Conservation (phyloP, 2,797 vertebrate genomes). For the Hafferia zeledoni region DNA sequence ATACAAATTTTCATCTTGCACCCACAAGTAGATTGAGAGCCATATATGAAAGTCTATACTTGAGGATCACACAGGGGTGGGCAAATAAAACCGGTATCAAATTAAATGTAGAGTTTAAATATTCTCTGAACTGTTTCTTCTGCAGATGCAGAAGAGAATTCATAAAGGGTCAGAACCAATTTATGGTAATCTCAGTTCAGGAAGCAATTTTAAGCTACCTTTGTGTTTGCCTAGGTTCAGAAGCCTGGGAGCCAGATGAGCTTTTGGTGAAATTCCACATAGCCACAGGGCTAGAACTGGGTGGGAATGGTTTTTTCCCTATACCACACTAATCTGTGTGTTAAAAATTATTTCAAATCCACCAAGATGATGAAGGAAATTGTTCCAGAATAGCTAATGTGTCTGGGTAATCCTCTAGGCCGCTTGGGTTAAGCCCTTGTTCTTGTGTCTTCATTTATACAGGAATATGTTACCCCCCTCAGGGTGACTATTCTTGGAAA, state of each 20-base stretch:
- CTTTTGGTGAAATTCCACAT: not conserved
- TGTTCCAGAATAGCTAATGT: not conserved
- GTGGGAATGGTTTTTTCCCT: not conserved
- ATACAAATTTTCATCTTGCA: not conserved
- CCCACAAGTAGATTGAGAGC: not conserved
- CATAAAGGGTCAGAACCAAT: not conserved
- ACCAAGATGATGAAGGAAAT: not conserved
- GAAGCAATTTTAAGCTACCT: not conserved
- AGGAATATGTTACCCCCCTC: fast-evolving
- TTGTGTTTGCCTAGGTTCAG: not conserved
- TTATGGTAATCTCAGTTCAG: not conserved
- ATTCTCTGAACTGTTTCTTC: not conserved
- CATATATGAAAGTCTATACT: not conserved
- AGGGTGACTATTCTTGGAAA: not conserved
- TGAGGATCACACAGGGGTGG: not conserved
- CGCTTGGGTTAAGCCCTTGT: not conserved
- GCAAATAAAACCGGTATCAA: not conserved
- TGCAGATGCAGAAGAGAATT: not conserved
- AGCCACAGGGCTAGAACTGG: not conserved
- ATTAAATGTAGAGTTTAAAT: not conserved
- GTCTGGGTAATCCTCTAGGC: not conserved
- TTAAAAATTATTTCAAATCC: not conserved
- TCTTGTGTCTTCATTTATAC: not conserved
- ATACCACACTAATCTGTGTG: not conserved
- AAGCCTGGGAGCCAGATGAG: conserved; percentile 15